Percentiles rank a stretch among this genome's conserved stretches.
These are phyloP conservation scores for Oscheius sp. DNA, from an alignment of 1,140 invertebrate species.

Conservation along the genomic window DNA sequence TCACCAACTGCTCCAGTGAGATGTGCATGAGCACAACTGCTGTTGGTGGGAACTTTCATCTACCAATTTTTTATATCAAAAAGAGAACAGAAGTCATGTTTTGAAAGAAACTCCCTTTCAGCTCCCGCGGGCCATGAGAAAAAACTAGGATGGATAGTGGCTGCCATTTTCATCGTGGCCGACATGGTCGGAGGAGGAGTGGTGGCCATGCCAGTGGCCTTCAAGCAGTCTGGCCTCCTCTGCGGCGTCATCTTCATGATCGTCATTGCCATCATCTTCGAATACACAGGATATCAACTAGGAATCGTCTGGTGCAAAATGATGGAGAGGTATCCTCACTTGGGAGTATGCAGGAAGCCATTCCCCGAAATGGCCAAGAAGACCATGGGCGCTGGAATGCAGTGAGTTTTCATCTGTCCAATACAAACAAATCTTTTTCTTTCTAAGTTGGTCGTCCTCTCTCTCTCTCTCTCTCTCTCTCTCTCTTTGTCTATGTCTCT, in stretches of 20 bases:
- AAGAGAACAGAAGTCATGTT: too few relatives aligned
- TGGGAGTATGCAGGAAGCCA: slow-evolving; percentile 67
- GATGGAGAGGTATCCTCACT: slow-evolving; percentile 67
- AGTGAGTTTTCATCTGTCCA: slow-evolving; percentile 62
- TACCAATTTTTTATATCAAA: background rate
- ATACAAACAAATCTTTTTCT: too few relatives aligned
- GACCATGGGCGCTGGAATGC: slow-evolving; percentile 68
- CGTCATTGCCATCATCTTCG: slow-evolving; percentile 38
- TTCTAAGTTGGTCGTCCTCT: background rate
- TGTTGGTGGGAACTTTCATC: slow-evolving; percentile 18
- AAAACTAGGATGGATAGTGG: slow-evolving; percentile 42
- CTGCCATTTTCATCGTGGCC: slow-evolving; percentile 41
- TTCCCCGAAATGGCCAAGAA: slow-evolving; percentile 71
- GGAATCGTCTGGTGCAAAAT: slow-evolving; percentile 73
- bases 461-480: background rate
- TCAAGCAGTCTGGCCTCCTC: slow-evolving; percentile 40
- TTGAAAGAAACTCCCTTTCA: slow-evolving; percentile 19
- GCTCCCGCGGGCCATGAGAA: slow-evolving; percentile 23
- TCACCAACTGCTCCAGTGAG: slow-evolving; percentile 30
- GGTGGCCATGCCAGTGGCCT: slow-evolving; percentile 41
- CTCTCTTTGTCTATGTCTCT: background rate
- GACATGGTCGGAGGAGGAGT: slow-evolving; percentile 45
- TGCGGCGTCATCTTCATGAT: slow-evolving; percentile 39
- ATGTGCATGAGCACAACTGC: slow-evolving; percentile 29
- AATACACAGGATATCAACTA: slow-evolving; percentile 60